A percentile compares a stretch with the other conserved stretches of the same genome.
phyloP scores from a whole-genome alignment of 2,113 vertebrate genomes.

The Menura novaehollandiae region DNA sequence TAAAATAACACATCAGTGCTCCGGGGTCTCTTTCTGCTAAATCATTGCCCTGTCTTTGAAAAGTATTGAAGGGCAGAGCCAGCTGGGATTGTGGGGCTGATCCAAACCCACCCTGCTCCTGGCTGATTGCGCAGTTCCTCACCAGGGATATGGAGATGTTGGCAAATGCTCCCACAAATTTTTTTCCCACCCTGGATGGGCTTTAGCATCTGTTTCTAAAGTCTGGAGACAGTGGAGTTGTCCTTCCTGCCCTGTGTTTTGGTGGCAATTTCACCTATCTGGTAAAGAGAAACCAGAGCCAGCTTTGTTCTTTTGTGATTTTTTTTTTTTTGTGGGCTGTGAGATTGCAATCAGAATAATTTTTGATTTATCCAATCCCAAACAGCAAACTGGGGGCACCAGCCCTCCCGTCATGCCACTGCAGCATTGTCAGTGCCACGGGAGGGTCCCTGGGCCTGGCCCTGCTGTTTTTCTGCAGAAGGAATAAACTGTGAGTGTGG shows the following conservation, averaged over 20 bases:
- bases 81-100: background rate
- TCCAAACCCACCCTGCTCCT: background rate
- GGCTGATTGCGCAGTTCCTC: background rate
- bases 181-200: background rate
- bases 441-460: background rate
- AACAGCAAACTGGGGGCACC: accelerated
- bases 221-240: background rate
- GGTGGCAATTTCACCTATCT: background rate
- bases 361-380: background rate
- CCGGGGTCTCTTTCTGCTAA: background rate
- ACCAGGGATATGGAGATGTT: background rate
- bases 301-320: background rate
- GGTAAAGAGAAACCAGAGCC: background rate
- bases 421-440: background rate
- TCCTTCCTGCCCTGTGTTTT: background rate
- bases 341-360: background rate
- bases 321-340: background rate
- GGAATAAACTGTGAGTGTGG: background rate
- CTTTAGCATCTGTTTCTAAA: background rate
- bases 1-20: background rate
- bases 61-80: background rate
- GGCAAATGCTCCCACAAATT: background rate
- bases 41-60: background rate
- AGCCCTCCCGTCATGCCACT: accelerated
- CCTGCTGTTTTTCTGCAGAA: background rate